A percentile compares a stretch with the other conserved stretches of the same genome.
Conservation (phyloP, 1,140 invertebrate species). For the Homarus americanus region DNA sequence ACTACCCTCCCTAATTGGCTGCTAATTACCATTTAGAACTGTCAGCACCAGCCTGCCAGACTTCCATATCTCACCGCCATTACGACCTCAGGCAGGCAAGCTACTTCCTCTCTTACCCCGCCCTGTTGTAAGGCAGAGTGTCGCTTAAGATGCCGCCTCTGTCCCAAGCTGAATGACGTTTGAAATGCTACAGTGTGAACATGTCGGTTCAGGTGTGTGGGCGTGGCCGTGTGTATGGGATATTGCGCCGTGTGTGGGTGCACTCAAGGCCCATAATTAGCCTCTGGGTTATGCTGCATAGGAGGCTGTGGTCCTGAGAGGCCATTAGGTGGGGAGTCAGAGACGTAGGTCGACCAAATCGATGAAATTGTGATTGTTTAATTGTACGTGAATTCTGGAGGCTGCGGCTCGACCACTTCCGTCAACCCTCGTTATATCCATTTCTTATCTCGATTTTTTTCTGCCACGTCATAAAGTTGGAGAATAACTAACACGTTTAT, state of each 20-base stretch:
- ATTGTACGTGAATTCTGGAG: slow-evolving; percentile 45
- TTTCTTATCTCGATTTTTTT: no score
- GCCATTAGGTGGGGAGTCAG: background rate
- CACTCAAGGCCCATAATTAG: no score
- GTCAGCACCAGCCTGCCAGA: slow-evolving; percentile 11
- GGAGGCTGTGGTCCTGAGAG: no score
- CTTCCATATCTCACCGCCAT: slow-evolving; percentile 9
- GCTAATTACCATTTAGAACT: slow-evolving; percentile 42
- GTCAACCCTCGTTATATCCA: background rate
- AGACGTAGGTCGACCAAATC: slow-evolving; percentile 12
- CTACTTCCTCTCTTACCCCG: slow-evolving; percentile 1
- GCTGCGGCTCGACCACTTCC: background rate
- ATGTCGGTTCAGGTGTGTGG: no score
- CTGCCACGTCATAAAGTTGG: no score
- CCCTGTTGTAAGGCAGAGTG: background rate
- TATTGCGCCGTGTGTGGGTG: no score
- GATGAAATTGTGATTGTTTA: slow-evolving; percentile 37
- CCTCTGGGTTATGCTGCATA: no score
- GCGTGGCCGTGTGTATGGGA: no score
- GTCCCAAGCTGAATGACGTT: no score
- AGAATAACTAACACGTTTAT: no score
- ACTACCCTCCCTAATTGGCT: slow-evolving; percentile 30
- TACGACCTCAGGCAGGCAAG: background rate
- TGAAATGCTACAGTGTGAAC: no score
- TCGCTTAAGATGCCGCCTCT: no score